Evolutionary conservation across 2,113 vertebrate species (phyloP).

Genomic region (Zingel zingel): DNA sequence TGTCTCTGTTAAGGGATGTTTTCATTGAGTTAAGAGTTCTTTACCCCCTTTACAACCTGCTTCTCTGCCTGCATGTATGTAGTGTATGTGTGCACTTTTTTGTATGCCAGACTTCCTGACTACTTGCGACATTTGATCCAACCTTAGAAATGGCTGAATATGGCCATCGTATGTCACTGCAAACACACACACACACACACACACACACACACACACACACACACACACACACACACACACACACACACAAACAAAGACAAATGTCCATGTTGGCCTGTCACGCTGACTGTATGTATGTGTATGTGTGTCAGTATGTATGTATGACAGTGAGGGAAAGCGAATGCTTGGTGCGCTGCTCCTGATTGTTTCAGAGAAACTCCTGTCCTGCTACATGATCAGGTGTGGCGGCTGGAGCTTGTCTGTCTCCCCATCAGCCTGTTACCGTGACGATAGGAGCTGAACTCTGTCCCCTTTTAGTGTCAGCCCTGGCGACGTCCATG

Average conservation of each 20-base stretch:
- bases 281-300: slow-evolving; percentile 9
- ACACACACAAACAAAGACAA: not conserved
- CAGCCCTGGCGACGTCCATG: slow-evolving; percentile 61
- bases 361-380: slow-evolving; percentile 52
- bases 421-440: slow-evolving; percentile 78
- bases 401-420: slow-evolving; percentile 75
- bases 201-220: not conserved
- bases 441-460: slow-evolving; percentile 76
- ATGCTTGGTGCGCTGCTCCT: slow-evolving; percentile 12
- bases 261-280: slow-evolving; percentile 19
- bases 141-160: slow-evolving; percentile 38
- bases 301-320: slow-evolving; percentile 29
- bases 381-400: slow-evolving; percentile 68
- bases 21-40: not conserved
- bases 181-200: slow-evolving; percentile 5
- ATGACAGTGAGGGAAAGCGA: slow-evolving; percentile 45
- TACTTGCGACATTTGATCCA: not conserved
- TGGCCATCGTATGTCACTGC: slow-evolving; percentile 21
- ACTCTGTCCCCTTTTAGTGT: slow-evolving; percentile 81
- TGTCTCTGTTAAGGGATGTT: not conserved
- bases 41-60: not conserved
- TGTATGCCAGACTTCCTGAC: not conserved
- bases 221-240: not conserved
- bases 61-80: not conserved
- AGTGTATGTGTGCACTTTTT: not conserved